Evolutionary conservation across 2,888 invertebrate genomes (phyloP).

Genomic region (Fragum fragum): DNA sequence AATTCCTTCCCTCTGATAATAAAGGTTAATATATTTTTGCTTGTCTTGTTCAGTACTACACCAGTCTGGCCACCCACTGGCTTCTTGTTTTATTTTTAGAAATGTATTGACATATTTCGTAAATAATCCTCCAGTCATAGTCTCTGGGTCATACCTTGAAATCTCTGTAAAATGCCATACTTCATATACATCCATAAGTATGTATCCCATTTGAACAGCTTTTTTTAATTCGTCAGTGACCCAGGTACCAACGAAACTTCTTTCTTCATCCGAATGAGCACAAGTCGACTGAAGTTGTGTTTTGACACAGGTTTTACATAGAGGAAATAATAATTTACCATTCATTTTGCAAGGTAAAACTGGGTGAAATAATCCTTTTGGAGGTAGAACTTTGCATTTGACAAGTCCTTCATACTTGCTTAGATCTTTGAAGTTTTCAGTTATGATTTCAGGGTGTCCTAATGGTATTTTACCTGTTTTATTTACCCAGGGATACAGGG

Average conservation of each 20-base stretch:
- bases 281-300: conserved; percentile 35
- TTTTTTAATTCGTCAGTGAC: conserved; percentile 9
- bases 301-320: conserved; percentile 20
- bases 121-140: conserved; percentile 71
- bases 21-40: neutral
- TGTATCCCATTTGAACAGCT: conserved; percentile 37
- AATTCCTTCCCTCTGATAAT: conserved; percentile 46
- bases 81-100: conserved; percentile 71
- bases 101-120: conserved; percentile 67
- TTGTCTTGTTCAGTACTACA: neutral
- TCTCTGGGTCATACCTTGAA: conserved; percentile 38
- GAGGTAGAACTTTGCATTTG: conserved; percentile 76
- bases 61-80: conserved; percentile 35
- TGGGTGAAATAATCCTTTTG: conserved; percentile 74
- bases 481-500: conserved; percentile 75
- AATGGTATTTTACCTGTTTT: conserved; percentile 72
- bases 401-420: conserved; percentile 74
- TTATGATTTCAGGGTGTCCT: conserved; percentile 68
- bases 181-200: conserved; percentile 47
- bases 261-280: conserved; percentile 28
- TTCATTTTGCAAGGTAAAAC: conserved; percentile 75
- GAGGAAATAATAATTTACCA: conserved; percentile 57
- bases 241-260: conserved; percentile 48
- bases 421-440: conserved; percentile 64
- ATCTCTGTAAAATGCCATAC: conserved; percentile 57